Evolutionary conservation across 2,797 vertebrate species (phyloP).

Genomic region (Lates japonicus): DNA sequence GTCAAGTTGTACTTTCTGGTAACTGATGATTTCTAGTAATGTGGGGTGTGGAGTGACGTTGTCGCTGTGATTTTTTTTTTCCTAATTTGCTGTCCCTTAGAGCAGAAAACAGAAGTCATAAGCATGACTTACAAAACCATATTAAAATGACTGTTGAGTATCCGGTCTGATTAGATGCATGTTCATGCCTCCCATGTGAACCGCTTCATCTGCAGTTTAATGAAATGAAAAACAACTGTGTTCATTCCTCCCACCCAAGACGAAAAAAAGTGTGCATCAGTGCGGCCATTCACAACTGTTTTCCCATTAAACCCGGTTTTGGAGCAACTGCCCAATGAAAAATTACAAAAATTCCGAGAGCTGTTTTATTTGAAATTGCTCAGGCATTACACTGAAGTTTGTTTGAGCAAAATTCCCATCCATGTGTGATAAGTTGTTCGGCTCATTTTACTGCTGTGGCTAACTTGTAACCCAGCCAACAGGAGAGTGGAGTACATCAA

Average conservation of each 20-base stretch:
- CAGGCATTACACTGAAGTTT: conserved; percentile 40
- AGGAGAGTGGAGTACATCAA: conserved; percentile 10
- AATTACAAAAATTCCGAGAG: conserved; percentile 59
- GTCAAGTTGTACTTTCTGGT: conserved; percentile 23
- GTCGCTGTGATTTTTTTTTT: neutral
- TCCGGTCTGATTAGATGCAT: conserved; percentile 43
- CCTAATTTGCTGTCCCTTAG: conserved; percentile 8
- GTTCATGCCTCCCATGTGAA: conserved; percentile 51
- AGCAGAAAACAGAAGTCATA: conserved; percentile 17
- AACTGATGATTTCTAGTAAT: conserved; percentile 30
- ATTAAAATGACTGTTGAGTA: conserved; percentile 31
- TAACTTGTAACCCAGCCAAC: conserved; percentile 31
- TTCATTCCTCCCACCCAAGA: conserved; percentile 70
- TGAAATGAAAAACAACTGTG: conserved; percentile 74
- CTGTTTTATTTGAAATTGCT: conserved; percentile 68
- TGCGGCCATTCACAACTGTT: conserved; percentile 60
- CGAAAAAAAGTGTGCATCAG: conserved; percentile 59
- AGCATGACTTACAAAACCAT: conserved; percentile 11
- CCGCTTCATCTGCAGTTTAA: conserved; percentile 54
- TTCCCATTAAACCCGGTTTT: conserved; percentile 61
- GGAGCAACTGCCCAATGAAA: conserved; percentile 56
- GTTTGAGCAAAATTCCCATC: conserved; percentile 54
- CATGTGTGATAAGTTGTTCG: conserved; percentile 57
- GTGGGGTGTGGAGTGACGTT: conserved; percentile 14
- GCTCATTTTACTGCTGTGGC: conserved; percentile 54